Base-by-base conservation (phyloP, 1,140 invertebrate genomes). In the Oryctes rhinoceros region DNA sequence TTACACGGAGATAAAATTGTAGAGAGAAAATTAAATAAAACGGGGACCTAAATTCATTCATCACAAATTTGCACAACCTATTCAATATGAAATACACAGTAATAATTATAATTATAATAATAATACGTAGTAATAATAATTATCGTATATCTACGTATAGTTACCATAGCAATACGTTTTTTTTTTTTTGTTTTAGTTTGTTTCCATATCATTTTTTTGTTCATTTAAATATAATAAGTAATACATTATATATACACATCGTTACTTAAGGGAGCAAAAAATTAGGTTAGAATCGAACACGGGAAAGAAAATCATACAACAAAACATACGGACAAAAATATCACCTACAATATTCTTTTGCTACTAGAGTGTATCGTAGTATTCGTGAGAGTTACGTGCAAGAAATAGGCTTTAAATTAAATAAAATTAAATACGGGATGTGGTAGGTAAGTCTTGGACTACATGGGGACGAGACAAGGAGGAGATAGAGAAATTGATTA, bases 21-120 rank as follows among this genome's bases (percentile, higher is more conserved):
- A 67, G n/a, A 53, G n/a, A 67, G 10, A 24, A 30, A 24, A 20
- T 5, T 18, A 67, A 30, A 18, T 5, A 3, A 67, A 67, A 24
- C 13, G 18, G 9, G 65, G 24, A 67, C 39, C 65, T 67, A 67
- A 35, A 53, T 18, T 67, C 18, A 67, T 18, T 67, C 18, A 67
- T 67, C 65, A 67, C 65, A 67, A 67, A 24, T 67, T 35, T 67
- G 65, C 65, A 67, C 65, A 67, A 67, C 65, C 65, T 67, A 67
- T 67, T 67, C 30, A 35, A 67, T 24, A 67, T 24, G 65, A 30
- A 44, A 67, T 67, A 67, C 39, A 67, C 10, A 67, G 10, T 67
- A 67, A 24, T 24, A 67, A 67, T 62, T 20, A 20, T 67, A 30
- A 67, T 67, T 6, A 18, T 53, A 53, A 11, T 20, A 67, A 3